Evolutionary conservation across 2,888 invertebrate species (phyloP).

Genomic region (Melolontha melolontha): DNA sequence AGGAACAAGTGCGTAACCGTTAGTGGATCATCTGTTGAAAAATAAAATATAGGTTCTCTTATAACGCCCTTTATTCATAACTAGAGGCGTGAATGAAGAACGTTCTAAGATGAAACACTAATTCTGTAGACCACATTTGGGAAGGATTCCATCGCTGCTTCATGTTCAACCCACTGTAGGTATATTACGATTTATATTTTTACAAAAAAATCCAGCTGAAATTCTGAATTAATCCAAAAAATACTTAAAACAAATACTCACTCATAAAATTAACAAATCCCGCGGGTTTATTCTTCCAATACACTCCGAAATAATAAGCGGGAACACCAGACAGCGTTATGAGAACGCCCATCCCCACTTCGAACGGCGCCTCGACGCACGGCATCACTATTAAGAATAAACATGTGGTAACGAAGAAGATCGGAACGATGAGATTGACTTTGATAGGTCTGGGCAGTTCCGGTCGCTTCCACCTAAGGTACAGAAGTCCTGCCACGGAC

Average conservation of each 20-base stretch:
- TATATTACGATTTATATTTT: too few relatives aligned
- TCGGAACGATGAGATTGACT: conserved; percentile 76
- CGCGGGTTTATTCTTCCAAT: conserved; percentile 74
- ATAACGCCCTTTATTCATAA: too few relatives aligned
- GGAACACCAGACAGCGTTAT: conserved; percentile 89
- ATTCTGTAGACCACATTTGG: too few relatives aligned
- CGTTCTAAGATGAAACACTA: too few relatives aligned
- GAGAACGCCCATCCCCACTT: conserved; percentile 81
- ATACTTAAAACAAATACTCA: conserved; percentile 63
- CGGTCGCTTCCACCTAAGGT: conserved; percentile 84
- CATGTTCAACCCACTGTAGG: too few relatives aligned
- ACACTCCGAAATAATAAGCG: conserved; percentile 80
- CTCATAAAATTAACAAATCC: conserved; percentile 72
- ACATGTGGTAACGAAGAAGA: conserved; percentile 81
- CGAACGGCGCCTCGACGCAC: conserved; percentile 81
- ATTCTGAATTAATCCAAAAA: too few relatives aligned
- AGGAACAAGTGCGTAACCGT: too few relatives aligned
- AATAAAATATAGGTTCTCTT: too few relatives aligned
- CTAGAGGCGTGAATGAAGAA: too few relatives aligned
- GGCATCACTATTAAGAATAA: conserved; percentile 84
- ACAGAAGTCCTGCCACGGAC: conserved; percentile 86
- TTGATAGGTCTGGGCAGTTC: conserved; percentile 86
- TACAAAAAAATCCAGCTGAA: too few relatives aligned
- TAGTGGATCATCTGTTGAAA: too few relatives aligned
- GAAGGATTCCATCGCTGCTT: too few relatives aligned